Evolutionary conservation across 2,113 vertebrate species (phyloP), one percentile per base, ranked within the genome.

Genomic region (Scatophagus argus): DNA sequence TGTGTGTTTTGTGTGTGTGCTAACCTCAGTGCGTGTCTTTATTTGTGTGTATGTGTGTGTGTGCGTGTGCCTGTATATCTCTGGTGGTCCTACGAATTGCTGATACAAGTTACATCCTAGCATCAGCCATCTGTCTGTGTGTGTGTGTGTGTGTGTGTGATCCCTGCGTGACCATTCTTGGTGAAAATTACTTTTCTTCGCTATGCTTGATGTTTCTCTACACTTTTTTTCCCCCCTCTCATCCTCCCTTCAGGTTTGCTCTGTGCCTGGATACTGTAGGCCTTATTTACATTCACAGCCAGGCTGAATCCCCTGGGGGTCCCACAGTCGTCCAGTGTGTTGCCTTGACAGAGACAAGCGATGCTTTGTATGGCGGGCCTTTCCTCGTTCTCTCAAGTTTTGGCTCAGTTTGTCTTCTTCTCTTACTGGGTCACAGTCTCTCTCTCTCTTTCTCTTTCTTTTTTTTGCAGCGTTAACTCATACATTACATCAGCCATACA

Each of bases 151-250:
- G 21, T 43, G 62, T 5, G 0, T 2, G 19, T 21, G 70, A 73
- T 84, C 62, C 60, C 73, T 61, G 60, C 63, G 74, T 87, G 86
- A 81, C 78, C 87, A 79, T 82, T 79, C 82, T 77, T 54, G 46
- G 89, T 91, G 89, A 90, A 93, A 93, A 93, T 93, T 75, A 91
- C 86, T 91, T 94, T 92, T 89, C 81, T 78, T 81, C 55, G 74
- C 80, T 67, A 78, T 39, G 58, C 75, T 75, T 76, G 74, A 79
- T 23, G 34, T 66, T 74, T 65, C 66, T 81, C 78, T 71, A 43
- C 36, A 59, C 61, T 62, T 1, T 54, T 77, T 74, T 83, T 83
- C 23, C 27, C 6, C 21, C 1, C 79, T 79, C 59, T 83, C 70
- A 46, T 82, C 69, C 71, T 81, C 64, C 66, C 81, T 59, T 80